These are phyloP conservation scores for Rhagophthalmus giganteus DNA, from an alignment of 2,888 invertebrate genomes.

Conservation along the genomic window DNA sequence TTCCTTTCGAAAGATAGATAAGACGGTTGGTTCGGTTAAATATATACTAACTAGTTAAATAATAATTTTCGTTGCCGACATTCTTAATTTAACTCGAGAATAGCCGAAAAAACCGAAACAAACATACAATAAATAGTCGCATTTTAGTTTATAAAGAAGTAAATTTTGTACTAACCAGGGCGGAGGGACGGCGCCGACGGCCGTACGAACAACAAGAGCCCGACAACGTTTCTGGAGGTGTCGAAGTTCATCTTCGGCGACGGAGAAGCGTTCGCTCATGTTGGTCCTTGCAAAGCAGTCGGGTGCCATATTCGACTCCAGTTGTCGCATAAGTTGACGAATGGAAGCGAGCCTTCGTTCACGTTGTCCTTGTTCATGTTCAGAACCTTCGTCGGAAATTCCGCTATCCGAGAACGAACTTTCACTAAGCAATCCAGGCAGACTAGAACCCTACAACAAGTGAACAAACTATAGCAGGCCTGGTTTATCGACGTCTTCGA, in stretches of 20 bases:
- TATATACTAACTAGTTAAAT: no score
- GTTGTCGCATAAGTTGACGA: slow-evolving; percentile 66
- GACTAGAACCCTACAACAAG: slow-evolving; percentile 54
- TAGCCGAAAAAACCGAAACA: no score
- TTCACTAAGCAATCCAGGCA: slow-evolving; percentile 54
- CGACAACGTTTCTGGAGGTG: slow-evolving; percentile 71
- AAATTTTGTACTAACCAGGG: slow-evolving; percentile 36
- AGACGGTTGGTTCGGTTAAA: no score
- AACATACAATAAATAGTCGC: no score
- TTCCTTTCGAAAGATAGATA: no score
- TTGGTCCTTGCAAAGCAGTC: slow-evolving; percentile 67
- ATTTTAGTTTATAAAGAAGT: slow-evolving; percentile 7
- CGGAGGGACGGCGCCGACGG: slow-evolving; percentile 46
- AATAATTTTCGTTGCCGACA: no score
- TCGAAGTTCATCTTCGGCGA: slow-evolving; percentile 72
- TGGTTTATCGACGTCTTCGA: slow-evolving; percentile 45
- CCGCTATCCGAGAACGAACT: slow-evolving; percentile 77
- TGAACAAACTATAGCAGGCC: slow-evolving; percentile 52
- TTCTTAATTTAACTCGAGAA: no score
- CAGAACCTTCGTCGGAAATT: slow-evolving; percentile 76
- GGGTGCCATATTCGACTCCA: slow-evolving; percentile 69
- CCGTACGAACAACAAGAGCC: slow-evolving; percentile 63
- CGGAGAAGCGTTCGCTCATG: slow-evolving; percentile 70
- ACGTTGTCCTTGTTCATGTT: slow-evolving; percentile 66
- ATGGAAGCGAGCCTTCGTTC: slow-evolving; percentile 70